Evolutionary conservation across 2,113 vertebrate species (phyloP).

Genomic region (Phylloscopus trochiloides): DNA sequence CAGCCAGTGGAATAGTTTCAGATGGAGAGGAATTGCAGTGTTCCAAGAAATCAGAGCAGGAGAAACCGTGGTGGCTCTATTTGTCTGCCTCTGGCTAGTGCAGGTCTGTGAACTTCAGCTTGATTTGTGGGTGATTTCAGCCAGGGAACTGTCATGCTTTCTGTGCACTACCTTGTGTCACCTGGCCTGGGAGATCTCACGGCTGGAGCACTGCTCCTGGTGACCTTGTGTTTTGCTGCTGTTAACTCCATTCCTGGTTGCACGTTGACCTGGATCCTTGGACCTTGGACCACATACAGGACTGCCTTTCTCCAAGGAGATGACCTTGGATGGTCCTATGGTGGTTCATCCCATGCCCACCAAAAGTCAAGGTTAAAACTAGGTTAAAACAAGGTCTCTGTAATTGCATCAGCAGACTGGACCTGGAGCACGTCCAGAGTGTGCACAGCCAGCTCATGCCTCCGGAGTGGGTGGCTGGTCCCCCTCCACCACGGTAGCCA

Average conservation of each 20-base stretch:
- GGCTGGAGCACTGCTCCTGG: not conserved
- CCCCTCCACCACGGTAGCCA: not conserved
- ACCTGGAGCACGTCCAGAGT: not conserved
- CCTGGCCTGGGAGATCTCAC: not conserved
- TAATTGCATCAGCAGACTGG: not conserved
- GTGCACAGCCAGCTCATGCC: not conserved
- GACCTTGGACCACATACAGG: not conserved
- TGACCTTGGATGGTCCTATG: not conserved
- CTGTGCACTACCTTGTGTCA: not conserved
- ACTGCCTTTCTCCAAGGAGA: not conserved
- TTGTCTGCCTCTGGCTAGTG: not conserved
- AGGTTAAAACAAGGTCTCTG: not conserved
- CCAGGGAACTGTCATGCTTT: not conserved
- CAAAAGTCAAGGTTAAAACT: not conserved
- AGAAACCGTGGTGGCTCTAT: not conserved
- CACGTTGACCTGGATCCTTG: accelerated
- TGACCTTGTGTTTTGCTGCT: not conserved
- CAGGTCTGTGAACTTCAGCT: not conserved
- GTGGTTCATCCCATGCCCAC: not conserved
- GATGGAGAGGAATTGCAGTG: not conserved
- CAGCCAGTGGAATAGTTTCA: not conserved
- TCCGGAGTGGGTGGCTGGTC: not conserved
- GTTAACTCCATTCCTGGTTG: not conserved
- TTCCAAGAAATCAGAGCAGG: not conserved
- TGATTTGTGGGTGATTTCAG: not conserved